Conservation (phyloP, 2,888 invertebrate genomes). For the Baronia brevicornis region DNA sequence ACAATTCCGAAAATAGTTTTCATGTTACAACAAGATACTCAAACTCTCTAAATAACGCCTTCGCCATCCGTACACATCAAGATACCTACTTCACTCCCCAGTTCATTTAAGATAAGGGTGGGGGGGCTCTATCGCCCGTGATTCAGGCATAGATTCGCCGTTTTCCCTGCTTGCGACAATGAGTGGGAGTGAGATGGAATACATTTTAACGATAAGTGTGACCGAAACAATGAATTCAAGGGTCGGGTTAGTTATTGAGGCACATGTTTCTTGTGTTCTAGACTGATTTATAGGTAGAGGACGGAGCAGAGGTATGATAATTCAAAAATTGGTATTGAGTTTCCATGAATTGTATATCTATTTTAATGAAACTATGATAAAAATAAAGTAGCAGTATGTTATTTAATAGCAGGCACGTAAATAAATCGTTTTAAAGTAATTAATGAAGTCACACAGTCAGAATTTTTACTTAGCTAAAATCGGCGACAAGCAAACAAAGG, state of each 20-base stretch:
- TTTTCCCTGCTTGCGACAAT: slow-evolving; percentile 63
- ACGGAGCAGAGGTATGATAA: slow-evolving; percentile 15
- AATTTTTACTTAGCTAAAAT: too few relatives aligned
- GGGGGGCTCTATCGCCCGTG: slow-evolving; percentile 53
- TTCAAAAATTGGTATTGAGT: too few relatives aligned
- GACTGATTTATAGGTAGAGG: slow-evolving; percentile 35
- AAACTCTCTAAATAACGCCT: slow-evolving; percentile 18
- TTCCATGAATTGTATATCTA: too few relatives aligned
- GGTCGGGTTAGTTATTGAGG: slow-evolving; percentile 59
- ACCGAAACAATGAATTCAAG: slow-evolving; percentile 42
- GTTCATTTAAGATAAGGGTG: slow-evolving; percentile 69
- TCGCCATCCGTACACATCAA: slow-evolving; percentile 23
- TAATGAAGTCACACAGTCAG: too few relatives aligned
- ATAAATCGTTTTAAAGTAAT: too few relatives aligned
- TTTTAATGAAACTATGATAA: too few relatives aligned
- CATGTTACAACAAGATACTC: slow-evolving; percentile 20
- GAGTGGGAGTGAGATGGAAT: slow-evolving; percentile 42
- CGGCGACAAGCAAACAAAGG: too few relatives aligned
- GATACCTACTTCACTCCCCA: slow-evolving; percentile 53
- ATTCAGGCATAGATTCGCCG: slow-evolving; percentile 70
- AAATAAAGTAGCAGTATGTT: too few relatives aligned
- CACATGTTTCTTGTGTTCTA: slow-evolving; percentile 43
- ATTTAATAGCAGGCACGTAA: too few relatives aligned
- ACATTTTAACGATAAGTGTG: slow-evolving; percentile 33
- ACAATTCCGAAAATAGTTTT: too few relatives aligned